A percentile compares a stretch with the other conserved stretches of the same genome.
These are phyloP conservation scores for Gasteruption jaculator DNA, from an alignment of 2,888 invertebrate genomes.

Conservation along the genomic window DNA sequence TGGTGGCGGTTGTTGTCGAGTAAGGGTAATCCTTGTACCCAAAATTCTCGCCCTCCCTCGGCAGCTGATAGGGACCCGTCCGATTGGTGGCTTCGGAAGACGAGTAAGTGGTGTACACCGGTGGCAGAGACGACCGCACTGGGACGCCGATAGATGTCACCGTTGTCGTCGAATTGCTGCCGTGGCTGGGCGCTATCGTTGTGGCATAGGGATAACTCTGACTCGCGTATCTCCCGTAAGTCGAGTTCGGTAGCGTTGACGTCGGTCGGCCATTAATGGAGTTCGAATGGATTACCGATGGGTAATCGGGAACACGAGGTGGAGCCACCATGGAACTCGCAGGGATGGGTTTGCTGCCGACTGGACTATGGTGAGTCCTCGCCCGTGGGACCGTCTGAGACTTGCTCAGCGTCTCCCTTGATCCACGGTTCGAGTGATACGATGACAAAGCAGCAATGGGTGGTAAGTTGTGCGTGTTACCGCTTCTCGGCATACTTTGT, in stretches of 20 bases:
- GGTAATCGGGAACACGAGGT: slow-evolving; percentile 33
- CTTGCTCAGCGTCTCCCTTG: slow-evolving; percentile 37
- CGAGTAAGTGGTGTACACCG: slow-evolving; percentile 30
- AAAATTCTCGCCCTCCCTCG: slow-evolving; percentile 27
- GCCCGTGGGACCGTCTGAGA: slow-evolving; percentile 32
- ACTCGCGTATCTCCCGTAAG: slow-evolving; percentile 33
- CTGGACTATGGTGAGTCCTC: slow-evolving; percentile 28
- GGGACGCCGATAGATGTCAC: slow-evolving; percentile 36
- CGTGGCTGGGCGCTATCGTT: slow-evolving; percentile 43
- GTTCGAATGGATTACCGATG: slow-evolving; percentile 14
- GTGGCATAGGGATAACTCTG: slow-evolving; percentile 37
- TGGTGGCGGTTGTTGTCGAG: slow-evolving; percentile 24
- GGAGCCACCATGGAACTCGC: slow-evolving; percentile 24
- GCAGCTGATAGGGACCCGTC: slow-evolving; percentile 25
- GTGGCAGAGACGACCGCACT: slow-evolving; percentile 28
- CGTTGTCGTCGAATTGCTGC: slow-evolving; percentile 36
- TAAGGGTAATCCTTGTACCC: slow-evolving; percentile 37
- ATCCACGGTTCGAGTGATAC: slow-evolving; percentile 52
- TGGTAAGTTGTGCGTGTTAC: slow-evolving; percentile 54
- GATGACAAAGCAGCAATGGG: slow-evolving; percentile 55
- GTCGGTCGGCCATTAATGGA: slow-evolving; percentile 30
- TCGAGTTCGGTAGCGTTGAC: slow-evolving; percentile 40
- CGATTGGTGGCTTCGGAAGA: slow-evolving; percentile 30
- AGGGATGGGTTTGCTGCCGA: slow-evolving; percentile 18
- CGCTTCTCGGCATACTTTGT: slow-evolving; percentile 27